These are phyloP conservation scores for Stenolophus ochropezus DNA, from an alignment of 2,888 invertebrate species.

Conservation along the genomic window DNA sequence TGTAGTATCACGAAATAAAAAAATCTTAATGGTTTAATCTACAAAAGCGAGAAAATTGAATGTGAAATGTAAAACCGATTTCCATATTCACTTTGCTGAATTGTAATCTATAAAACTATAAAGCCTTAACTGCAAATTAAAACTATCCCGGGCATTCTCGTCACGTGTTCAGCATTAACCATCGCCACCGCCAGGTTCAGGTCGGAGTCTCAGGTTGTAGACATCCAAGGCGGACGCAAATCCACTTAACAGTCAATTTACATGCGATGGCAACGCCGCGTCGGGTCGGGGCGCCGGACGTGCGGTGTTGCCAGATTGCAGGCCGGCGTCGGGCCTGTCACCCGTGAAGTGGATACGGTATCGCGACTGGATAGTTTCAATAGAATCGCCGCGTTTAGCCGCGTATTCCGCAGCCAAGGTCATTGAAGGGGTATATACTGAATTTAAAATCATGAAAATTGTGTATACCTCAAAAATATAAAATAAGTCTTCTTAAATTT, in stretches of 20 bases:
- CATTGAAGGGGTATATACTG: too few species aligned
- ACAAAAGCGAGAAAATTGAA: not conserved
- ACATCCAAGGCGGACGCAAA: constrained; percentile 32
- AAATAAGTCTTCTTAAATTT: too few species aligned
- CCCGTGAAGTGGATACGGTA: constrained; percentile 48
- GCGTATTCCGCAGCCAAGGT: too few species aligned
- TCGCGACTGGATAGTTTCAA: not conserved
- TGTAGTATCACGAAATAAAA: too few species aligned
- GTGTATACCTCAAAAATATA: too few species aligned
- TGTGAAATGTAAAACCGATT: not conserved
- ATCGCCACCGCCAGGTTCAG: constrained; percentile 15
- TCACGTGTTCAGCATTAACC: constrained; percentile 44
- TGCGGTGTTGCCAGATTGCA: constrained; percentile 37
- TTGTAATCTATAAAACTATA: not conserved
- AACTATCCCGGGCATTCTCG: constrained; percentile 3
- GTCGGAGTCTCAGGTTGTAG: not conserved
- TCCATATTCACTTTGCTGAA: not conserved
- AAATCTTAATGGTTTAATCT: too few species aligned
- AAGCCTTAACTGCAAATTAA: constrained; percentile 37
- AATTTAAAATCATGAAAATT: too few species aligned
- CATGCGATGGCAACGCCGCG: constrained; percentile 22
- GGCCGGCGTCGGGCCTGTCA: constrained; percentile 27
- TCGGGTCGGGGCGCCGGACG: constrained; percentile 8
- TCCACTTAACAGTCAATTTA: constrained; percentile 55
- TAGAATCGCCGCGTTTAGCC: too few species aligned